phyloP scores from a whole-genome alignment of 2,797 vertebrate species.

The Valencia hispanica region DNA sequence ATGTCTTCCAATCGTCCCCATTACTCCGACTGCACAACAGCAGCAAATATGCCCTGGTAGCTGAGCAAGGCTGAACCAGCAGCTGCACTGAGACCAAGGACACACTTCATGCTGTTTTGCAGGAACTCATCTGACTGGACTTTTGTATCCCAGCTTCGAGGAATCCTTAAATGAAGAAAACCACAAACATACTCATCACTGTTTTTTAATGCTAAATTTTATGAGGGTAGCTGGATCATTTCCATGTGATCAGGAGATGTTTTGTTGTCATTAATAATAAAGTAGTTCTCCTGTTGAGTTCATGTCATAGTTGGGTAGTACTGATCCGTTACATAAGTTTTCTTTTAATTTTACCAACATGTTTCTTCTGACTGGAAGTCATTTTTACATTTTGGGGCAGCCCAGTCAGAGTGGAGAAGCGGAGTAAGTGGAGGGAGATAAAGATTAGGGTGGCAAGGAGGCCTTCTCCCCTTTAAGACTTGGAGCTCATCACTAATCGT shows the following conservation, averaged over 20 bases:
- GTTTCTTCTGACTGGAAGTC: background rate
- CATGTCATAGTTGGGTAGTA: background rate
- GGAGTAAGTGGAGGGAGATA: too few species aligned
- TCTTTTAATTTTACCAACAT: background rate
- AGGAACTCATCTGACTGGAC: background rate
- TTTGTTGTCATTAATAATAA: background rate
- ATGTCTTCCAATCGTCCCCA: conserved; percentile 20
- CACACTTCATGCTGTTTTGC: background rate
- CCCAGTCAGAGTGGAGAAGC: too few species aligned
- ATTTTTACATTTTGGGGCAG: background rate
- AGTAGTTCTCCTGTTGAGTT: background rate
- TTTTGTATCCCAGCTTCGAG: background rate
- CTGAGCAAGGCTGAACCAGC: background rate
- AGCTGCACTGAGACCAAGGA: background rate
- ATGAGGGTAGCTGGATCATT: background rate
- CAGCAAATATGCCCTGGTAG: background rate
- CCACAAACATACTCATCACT: background rate
- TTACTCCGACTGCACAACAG: conserved; percentile 5
- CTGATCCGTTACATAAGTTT: too few species aligned
- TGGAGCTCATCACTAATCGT: too few species aligned
- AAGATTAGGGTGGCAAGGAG: too few species aligned
- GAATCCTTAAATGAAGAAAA: background rate
- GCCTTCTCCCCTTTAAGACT: too few species aligned
- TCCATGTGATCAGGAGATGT: too few species aligned
- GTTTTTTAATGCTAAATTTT: background rate